Conservation (phyloP, 2,888 invertebrate species). For the Phortica okadai region DNA sequence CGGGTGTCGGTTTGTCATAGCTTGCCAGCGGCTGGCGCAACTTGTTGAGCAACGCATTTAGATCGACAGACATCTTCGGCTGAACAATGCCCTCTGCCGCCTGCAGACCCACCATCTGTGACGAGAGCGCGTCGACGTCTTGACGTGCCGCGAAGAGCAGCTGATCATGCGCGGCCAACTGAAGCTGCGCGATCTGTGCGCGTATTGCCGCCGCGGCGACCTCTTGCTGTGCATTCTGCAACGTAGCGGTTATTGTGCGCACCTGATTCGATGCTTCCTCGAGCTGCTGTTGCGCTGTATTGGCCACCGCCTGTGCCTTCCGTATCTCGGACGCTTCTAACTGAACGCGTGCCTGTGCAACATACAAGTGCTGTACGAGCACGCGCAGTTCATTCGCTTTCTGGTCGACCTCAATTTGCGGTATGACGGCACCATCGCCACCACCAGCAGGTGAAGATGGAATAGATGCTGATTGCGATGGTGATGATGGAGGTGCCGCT, state of each 20-base stretch:
- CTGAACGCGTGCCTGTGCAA: slow-evolving; percentile 75
- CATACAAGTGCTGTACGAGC: slow-evolving; percentile 73
- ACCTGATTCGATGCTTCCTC: slow-evolving; percentile 75
- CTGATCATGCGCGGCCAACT: slow-evolving; percentile 76
- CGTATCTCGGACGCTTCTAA: slow-evolving; percentile 75
- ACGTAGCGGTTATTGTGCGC: slow-evolving; percentile 70
- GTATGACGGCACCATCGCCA: background rate
- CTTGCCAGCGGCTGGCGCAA: slow-evolving; percentile 67
- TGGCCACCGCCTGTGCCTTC: slow-evolving; percentile 74
- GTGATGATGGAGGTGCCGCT: background rate
- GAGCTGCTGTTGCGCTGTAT: slow-evolving; percentile 69
- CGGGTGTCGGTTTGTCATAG: slow-evolving; percentile 67
- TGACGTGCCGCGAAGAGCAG: slow-evolving; percentile 76
- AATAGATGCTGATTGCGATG: background rate
- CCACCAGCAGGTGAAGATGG: background rate
- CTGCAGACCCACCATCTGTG: slow-evolving; percentile 75
- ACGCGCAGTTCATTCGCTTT: slow-evolving; percentile 61
- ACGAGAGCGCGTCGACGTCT: slow-evolving; percentile 75
- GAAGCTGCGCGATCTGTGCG: slow-evolving; percentile 75
- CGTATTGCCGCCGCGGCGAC: slow-evolving; percentile 75
- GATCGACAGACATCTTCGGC: slow-evolving; percentile 66
- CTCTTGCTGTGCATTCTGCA: slow-evolving; percentile 75
- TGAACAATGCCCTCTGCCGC: slow-evolving; percentile 73
- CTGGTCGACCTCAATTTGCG: background rate
- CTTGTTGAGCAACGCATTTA: slow-evolving; percentile 66